Percentiles rank a stretch among this genome's conserved stretches.
Conservation (phyloP, 1,140 invertebrate species). For the Pseudomyrmex gracilis region DNA sequence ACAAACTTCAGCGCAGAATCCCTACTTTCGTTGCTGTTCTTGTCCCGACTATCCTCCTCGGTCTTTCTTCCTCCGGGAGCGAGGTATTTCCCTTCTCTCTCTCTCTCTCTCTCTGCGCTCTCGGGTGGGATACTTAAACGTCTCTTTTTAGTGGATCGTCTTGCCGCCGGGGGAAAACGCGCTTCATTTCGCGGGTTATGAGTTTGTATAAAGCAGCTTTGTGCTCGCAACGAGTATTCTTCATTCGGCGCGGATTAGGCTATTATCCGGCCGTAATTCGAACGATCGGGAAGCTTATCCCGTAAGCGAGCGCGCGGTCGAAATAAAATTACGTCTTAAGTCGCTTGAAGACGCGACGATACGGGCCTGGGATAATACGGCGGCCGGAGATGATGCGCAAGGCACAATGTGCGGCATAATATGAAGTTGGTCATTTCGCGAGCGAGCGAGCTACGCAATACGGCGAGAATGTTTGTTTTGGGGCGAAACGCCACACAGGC, state of each 20-base stretch:
- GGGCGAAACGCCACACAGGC: too few species aligned
- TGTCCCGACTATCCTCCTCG: constrained; percentile 23
- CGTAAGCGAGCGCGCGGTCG: background rate
- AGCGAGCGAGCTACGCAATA: too few species aligned
- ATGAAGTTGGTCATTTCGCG: too few species aligned
- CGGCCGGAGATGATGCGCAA: too few species aligned
- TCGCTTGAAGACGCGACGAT: too few species aligned
- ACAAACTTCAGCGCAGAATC: constrained; percentile 51
- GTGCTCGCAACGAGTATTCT: background rate
- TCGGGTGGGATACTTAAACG: constrained; percentile 23
- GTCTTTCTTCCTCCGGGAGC: background rate
- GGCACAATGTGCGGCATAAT: background rate
- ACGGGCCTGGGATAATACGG: too few species aligned
- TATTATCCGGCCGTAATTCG: constrained; percentile 9
- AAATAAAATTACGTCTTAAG: constrained; percentile 22
- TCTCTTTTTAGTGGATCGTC: constrained; percentile 48
- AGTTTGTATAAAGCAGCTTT: constrained; percentile 38
- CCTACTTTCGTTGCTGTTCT: constrained; percentile 45
- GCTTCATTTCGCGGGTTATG: constrained; percentile 45
- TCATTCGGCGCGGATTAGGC: constrained; percentile 9
- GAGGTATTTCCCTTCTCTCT: background rate
- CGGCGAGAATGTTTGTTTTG: too few species aligned
- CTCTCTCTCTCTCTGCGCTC: background rate
- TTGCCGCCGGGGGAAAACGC: constrained; percentile 17
- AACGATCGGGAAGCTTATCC: background rate